Evolutionary conservation across 1,140 invertebrate species (phyloP).

Genomic region (Drosophila bocki): DNA sequence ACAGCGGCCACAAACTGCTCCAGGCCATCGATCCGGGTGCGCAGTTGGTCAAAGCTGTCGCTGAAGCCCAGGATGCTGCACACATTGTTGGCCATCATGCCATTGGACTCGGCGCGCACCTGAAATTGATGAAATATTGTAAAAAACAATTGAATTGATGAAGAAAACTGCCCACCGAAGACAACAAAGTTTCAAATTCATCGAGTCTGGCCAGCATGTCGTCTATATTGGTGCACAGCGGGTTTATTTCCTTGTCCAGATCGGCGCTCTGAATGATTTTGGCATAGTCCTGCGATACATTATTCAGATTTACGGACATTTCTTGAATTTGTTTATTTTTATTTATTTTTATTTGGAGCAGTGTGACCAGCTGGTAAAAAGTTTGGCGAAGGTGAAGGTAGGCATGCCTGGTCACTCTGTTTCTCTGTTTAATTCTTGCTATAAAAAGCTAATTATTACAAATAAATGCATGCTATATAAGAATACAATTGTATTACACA

Average conservation of each 20-base stretch:
- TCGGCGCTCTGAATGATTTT: slow-evolving; percentile 69
- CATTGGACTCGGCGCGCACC: slow-evolving; percentile 77
- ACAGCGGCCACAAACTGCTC: slow-evolving; percentile 70
- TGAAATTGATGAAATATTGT: slow-evolving; percentile 15
- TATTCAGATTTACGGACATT: slow-evolving; percentile 36
- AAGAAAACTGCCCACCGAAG: slow-evolving; percentile 41
- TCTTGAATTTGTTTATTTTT: slow-evolving; percentile 5
- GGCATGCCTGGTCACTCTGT: not conserved
- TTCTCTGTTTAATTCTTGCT: not conserved
- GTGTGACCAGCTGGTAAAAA: not conserved
- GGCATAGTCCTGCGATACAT: slow-evolving; percentile 62
- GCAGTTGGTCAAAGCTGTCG: slow-evolving; percentile 61
- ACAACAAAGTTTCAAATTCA: slow-evolving; percentile 75
- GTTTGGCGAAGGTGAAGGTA: no score
- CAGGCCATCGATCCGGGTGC: slow-evolving; percentile 67
- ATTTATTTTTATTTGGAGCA: slow-evolving; percentile 14
- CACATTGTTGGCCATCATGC: slow-evolving; percentile 75
- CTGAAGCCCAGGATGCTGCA: slow-evolving; percentile 62
- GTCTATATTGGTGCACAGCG: slow-evolving; percentile 78
- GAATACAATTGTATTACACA: not conserved
- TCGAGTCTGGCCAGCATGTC: slow-evolving; percentile 79
- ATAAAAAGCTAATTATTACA: not conserved
- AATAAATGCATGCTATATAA: not conserved
- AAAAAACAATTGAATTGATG: not conserved
- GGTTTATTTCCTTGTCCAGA: slow-evolving; percentile 74